Evolutionary conservation across 2,113 vertebrate species (phyloP).

Genomic region (Cinclus cinclus): DNA sequence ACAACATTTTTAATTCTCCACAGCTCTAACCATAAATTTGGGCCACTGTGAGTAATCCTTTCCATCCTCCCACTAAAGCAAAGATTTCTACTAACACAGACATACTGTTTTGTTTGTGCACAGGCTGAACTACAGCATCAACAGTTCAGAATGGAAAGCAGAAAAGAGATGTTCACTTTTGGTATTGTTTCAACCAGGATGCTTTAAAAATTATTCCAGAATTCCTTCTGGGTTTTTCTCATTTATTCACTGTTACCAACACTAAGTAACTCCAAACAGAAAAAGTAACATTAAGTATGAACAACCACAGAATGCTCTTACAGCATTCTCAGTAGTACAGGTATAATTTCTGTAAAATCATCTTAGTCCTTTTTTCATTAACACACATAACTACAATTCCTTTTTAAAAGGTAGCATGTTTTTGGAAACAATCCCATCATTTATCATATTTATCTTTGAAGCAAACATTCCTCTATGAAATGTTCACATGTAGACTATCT

Average conservation of each 20-base stretch:
- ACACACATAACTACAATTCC: not conserved
- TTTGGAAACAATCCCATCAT: not conserved
- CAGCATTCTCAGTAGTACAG: not conserved
- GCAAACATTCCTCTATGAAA: not conserved
- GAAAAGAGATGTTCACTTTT: not conserved
- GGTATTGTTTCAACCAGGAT: not conserved
- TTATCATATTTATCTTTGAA: not conserved
- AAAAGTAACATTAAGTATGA: not conserved
- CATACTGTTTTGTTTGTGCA: not conserved
- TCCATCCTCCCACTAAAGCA: not conserved
- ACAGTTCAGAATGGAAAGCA: not conserved
- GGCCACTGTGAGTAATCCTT: not conserved
- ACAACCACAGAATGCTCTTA: not conserved
- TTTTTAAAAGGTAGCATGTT: not conserved
- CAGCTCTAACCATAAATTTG: not conserved
- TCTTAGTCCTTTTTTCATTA: not conserved
- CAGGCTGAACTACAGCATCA: not conserved
- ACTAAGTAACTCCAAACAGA: not conserved
- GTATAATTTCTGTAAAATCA: not conserved
- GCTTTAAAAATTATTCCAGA: not conserved
- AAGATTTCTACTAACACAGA: not conserved
- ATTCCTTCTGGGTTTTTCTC: not conserved
- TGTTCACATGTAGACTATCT: not conserved
- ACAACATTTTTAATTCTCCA: not conserved
- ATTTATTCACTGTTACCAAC: not conserved